These are phyloP conservation scores for Saccostrea glomerata DNA, from an alignment of 1,140 invertebrate species.

Conservation along the genomic window DNA sequence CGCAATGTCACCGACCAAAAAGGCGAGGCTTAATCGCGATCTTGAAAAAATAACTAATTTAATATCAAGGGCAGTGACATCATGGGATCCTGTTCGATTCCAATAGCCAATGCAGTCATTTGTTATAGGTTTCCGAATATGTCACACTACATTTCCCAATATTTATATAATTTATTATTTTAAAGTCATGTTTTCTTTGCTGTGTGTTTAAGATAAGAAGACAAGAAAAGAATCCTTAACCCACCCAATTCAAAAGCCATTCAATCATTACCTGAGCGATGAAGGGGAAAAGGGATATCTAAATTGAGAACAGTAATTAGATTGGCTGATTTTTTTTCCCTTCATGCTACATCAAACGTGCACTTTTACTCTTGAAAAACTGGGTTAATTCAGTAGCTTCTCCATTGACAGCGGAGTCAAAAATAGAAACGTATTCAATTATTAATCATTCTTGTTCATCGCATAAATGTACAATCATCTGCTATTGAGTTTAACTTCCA, in stretches of 20 bases:
- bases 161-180: not conserved
- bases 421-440: slow-evolving; percentile 6
- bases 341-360: not conserved
- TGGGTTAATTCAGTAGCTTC: slow-evolving; percentile 13
- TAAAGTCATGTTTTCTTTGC: not conserved
- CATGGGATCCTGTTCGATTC: not conserved
- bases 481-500: too few species aligned
- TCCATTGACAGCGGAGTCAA: not conserved
- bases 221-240: not conserved
- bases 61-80: not conserved
- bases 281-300: slow-evolving; percentile 21
- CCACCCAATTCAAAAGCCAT: slow-evolving; percentile 7
- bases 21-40: not conserved
- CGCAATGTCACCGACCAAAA: not conserved
- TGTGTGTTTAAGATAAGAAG: not conserved
- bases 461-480: too few species aligned
- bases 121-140: not conserved
- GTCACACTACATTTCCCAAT: not conserved
- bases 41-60: not conserved
- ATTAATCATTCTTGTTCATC: too few species aligned
- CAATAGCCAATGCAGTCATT: not conserved
- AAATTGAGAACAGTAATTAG: slow-evolving; percentile 24
- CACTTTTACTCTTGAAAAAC: slow-evolving; percentile 25
- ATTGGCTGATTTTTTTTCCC: slow-evolving; percentile 23
- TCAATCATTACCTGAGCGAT: slow-evolving; percentile 16